Percentiles rank a stretch among this genome's conserved stretches.
Evolutionary conservation across 2,797 vertebrate genomes (phyloP).

Genomic region (Sphaeramia orbicularis): DNA sequence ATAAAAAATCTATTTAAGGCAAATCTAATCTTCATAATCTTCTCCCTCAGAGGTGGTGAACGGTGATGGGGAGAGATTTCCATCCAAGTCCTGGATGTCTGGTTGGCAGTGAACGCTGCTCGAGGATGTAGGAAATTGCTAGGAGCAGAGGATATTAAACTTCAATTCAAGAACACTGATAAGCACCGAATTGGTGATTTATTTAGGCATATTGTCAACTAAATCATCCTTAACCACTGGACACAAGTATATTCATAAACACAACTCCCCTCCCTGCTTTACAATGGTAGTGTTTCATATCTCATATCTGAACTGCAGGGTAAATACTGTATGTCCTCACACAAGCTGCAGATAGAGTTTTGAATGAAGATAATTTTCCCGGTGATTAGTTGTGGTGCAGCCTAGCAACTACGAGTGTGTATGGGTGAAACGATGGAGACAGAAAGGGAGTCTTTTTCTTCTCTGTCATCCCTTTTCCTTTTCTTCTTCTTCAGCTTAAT

Average conservation of each 20-base stretch:
- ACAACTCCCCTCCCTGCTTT: slow-evolving; percentile 51
- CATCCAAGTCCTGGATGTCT: slow-evolving; percentile 68
- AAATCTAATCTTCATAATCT: slow-evolving; percentile 86
- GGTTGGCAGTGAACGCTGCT: slow-evolving; percentile 57
- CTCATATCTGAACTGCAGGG: slow-evolving; percentile 57
- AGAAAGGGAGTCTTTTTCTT: slow-evolving; percentile 42
- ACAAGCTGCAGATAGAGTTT: slow-evolving; percentile 59
- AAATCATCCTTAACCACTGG: slow-evolving; percentile 73
- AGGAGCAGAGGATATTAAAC: slow-evolving; percentile 80
- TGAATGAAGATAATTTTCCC: slow-evolving; percentile 64
- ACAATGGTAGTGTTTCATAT: slow-evolving; percentile 55
- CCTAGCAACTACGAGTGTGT: slow-evolving; percentile 63
- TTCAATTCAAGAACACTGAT: slow-evolving; percentile 81
- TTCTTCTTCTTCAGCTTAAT: slow-evolving; percentile 51
- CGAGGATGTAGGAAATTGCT: slow-evolving; percentile 79
- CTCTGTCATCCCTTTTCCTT: slow-evolving; percentile 32
- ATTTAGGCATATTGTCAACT: slow-evolving; percentile 77
- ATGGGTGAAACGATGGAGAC: slow-evolving; percentile 29
- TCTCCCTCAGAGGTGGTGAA: slow-evolving; percentile 76
- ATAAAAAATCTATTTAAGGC: slow-evolving; percentile 83
- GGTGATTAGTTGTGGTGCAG: slow-evolving; percentile 71
- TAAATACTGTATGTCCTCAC: slow-evolving; percentile 62
- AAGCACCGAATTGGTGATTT: slow-evolving; percentile 77
- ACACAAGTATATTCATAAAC: slow-evolving; percentile 73
- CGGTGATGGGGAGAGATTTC: slow-evolving; percentile 78